Evolutionary conservation across 2,113 vertebrate genomes (phyloP), one percentile per base, ranked within the genome.

Genomic region (Symphodus melops): DNA sequence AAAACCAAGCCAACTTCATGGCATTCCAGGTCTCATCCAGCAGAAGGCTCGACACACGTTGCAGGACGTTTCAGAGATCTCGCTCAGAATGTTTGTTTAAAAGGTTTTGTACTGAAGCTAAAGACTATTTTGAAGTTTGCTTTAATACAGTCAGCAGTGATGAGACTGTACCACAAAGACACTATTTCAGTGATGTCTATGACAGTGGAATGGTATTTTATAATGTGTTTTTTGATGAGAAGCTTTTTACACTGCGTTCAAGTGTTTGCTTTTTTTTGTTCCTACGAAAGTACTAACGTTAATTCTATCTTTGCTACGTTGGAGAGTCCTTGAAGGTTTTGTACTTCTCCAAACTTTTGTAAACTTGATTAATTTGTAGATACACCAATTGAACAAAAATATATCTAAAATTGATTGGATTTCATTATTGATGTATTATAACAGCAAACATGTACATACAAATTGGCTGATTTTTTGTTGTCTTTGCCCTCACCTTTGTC

Each of bases 341-440:
- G 96, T 98, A 97, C 95, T 94, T 94, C 95, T 90, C 95, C 92
- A 96, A 95, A 95, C 93, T 96, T 97, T 97, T 96, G 95, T 96
- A 96, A 96, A 96, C 96, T 93, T 94, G 85, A 94, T 96, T 97
- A 95, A 95, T 98, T 97, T 95, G 94, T 96, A 96, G 94, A 92
- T 95, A 93, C 92, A 94, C 44, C 77, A 93, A 89, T 89, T 79
- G 93, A 95, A 94, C 88, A 96, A 95, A 94, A 94, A 93, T 92
- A 94, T 93, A 71, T 74, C 58, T 44, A 33, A 54, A 79, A 87
- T 83, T 51, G 19, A 51, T 69, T 64, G 77, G 84, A 85, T 79
- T 83, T 72, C 75, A 85, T 94, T 92, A 58, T 92, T 92, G 92
- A 91, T 95, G 95, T 96, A 95, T 95, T 94, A 85, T 95, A 96